phyloP scores from a whole-genome alignment of 2,888 invertebrate species.

The Sericinus montela region DNA sequence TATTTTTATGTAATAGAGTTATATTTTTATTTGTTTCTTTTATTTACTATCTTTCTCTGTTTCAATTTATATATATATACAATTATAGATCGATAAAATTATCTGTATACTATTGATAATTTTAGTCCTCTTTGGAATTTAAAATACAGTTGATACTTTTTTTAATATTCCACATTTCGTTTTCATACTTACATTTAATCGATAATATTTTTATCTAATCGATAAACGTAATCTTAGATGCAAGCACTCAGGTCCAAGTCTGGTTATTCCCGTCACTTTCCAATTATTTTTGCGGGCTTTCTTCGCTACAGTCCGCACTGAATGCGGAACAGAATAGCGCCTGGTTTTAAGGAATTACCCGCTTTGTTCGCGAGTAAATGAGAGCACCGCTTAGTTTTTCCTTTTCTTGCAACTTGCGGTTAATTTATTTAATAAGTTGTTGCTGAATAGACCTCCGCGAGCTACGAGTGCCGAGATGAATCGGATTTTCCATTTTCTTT shows the following conservation, averaged over 20 bases:
- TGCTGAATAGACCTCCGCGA: slow-evolving; percentile 62
- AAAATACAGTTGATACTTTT: too few species aligned
- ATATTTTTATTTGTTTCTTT: too few species aligned
- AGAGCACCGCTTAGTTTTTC: slow-evolving; percentile 65
- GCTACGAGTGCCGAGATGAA: slow-evolving; percentile 55
- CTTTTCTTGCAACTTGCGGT: slow-evolving; percentile 69
- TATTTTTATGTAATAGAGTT: too few species aligned
- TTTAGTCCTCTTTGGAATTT: too few species aligned
- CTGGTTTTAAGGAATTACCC: slow-evolving; percentile 67
- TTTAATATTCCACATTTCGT: too few species aligned
- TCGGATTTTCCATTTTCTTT: slow-evolving; percentile 60
- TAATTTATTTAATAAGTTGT: slow-evolving; percentile 77
- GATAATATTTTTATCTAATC: too few species aligned
- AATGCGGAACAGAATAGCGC: slow-evolving; percentile 59
- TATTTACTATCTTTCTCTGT: too few species aligned
- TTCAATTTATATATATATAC: too few species aligned
- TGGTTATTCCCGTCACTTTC: slow-evolving; percentile 69
- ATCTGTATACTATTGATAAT: too few species aligned
- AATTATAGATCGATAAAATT: too few species aligned
- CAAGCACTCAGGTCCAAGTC: slow-evolving; percentile 24
- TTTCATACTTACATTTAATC: too few species aligned
- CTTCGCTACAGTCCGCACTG: slow-evolving; percentile 59
- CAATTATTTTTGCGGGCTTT: slow-evolving; percentile 76
- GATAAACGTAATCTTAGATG: neutral
- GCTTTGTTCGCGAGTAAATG: slow-evolving; percentile 56